Evolutionary conservation across 2,888 invertebrate genomes (phyloP).

Genomic region (Phorcus lineatus): DNA sequence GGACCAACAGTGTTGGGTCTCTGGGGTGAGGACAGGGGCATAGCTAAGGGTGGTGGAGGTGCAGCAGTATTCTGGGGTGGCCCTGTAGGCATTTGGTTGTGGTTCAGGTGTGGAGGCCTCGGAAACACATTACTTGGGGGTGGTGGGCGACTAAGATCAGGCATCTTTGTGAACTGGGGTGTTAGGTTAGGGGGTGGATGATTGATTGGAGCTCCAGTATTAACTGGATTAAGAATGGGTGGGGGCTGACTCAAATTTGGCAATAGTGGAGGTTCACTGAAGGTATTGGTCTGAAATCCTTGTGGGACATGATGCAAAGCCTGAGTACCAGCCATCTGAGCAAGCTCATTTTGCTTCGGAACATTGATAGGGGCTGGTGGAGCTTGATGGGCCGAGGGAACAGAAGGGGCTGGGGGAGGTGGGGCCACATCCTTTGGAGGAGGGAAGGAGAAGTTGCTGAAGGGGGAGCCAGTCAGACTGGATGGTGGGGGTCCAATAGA

Average conservation of each 20-base stretch:
- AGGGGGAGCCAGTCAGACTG: conserved; percentile 1
- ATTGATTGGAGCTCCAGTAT: neutral
- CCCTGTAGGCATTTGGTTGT: conserved; percentile 15
- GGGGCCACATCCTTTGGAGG: neutral
- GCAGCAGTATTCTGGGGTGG: conserved; percentile 24
- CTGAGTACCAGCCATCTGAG: neutral
- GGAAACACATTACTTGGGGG: neutral
- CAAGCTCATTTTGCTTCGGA: neutral
- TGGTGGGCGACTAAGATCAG: neutral
- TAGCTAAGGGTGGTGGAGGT: conserved; percentile 6
- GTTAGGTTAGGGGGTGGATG: neutral
- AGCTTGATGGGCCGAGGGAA: neutral
- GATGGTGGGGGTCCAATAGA: neutral
- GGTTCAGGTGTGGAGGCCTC: conserved; percentile 26
- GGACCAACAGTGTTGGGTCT: conserved; percentile 16
- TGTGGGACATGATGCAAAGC: neutral
- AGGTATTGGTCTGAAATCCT: neutral
- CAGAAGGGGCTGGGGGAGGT: neutral
- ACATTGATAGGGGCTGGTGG: neutral
- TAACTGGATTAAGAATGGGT: neutral
- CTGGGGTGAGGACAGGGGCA: conserved; percentile 17
- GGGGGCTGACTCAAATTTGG: conserved; percentile 7
- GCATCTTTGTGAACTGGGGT: neutral
- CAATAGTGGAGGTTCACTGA: neutral
- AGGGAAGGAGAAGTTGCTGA: conserved; percentile 11